Conservation (phyloP, 2,113 vertebrate genomes). For the Gavialis gangeticus region DNA sequence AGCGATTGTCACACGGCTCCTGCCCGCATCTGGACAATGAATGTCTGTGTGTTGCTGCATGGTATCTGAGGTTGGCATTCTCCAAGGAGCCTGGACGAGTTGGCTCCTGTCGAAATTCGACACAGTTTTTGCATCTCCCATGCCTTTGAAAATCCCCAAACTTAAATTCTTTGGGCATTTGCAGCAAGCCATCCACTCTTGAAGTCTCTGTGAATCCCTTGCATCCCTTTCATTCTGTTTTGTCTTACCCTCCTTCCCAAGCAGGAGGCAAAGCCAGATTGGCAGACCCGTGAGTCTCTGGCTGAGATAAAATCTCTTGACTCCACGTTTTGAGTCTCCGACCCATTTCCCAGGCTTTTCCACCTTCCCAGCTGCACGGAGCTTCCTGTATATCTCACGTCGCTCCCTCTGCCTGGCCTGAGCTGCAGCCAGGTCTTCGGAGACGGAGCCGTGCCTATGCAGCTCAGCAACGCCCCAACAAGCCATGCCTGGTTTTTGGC, state of each 20-base stretch:
- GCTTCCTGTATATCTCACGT: neutral
- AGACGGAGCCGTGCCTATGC: slow-evolving; percentile 33
- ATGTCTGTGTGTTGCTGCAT: slow-evolving; percentile 1
- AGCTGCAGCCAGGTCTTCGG: neutral
- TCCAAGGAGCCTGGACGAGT: slow-evolving; percentile 46
- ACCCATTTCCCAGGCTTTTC: neutral
- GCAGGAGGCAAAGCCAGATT: neutral
- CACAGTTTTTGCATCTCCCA: neutral
- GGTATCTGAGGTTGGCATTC: slow-evolving; percentile 49
- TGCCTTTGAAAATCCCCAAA: slow-evolving; percentile 19
- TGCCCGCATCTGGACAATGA: neutral
- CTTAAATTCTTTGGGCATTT: neutral
- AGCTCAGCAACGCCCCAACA: neutral
- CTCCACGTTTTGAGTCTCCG: slow-evolving; percentile 6
- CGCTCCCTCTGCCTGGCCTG: slow-evolving; percentile 10
- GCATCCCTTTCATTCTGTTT: neutral
- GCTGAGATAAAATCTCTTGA: neutral
- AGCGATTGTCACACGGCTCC: slow-evolving; percentile 30
- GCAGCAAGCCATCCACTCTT: slow-evolving; percentile 6
- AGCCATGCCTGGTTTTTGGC: slow-evolving; percentile 29
- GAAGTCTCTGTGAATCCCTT: slow-evolving; percentile 5
- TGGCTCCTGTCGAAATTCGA: slow-evolving; percentile 40
- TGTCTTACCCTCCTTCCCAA: neutral
- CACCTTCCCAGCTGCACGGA: neutral
- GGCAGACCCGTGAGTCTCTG: neutral